A percentile compares a stretch with the other conserved stretches of the same genome.
Evolutionary conservation across 1,140 invertebrate species (phyloP).

Genomic region (Formica exsecta): DNA sequence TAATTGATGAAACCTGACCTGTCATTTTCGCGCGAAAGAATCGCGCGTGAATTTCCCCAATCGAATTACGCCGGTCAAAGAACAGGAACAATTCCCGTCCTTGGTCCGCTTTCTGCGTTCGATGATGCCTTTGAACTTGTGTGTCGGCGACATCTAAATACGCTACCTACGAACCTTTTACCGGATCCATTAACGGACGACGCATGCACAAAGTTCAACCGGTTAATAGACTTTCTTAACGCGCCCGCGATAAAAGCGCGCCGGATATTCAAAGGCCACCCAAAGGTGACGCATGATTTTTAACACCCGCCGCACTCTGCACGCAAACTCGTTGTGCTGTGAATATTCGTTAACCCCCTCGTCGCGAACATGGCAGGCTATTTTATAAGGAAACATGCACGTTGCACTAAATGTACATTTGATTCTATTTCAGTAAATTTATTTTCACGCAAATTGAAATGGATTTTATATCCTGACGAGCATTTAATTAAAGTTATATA

Average conservation of each 20-base stretch:
- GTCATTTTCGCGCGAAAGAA: constrained; percentile 19
- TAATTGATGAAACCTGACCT: background rate
- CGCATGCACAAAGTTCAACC: constrained; percentile 46
- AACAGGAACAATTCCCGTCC: constrained; percentile 32
- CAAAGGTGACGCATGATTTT: constrained; percentile 28
- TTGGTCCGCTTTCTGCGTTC: constrained; percentile 8
- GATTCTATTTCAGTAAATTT: background rate
- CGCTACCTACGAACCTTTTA: constrained; percentile 32
- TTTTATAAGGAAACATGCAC: background rate
- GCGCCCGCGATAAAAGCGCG: constrained; percentile 46
- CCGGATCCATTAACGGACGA: constrained; percentile 48
- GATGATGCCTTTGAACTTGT: constrained; percentile 22
- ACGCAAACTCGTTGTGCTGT: constrained; percentile 13
- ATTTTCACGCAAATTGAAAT: background rate
- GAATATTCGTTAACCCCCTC: constrained; percentile 34
- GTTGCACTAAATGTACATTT: background rate
- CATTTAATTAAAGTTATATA: constrained; percentile 17
- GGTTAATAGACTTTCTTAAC: constrained; percentile 59
- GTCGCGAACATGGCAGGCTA: background rate
- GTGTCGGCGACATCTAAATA: background rate
- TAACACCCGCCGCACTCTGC: background rate
- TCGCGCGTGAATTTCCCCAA: constrained; percentile 4
- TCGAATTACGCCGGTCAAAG: constrained; percentile 60
- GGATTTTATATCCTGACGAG: constrained; percentile 20
- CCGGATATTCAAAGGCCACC: constrained; percentile 27